Evolutionary conservation across 1,140 invertebrate genomes (phyloP), one percentile per base, ranked within the genome.

Genomic region (Diachasma alloeum): DNA sequence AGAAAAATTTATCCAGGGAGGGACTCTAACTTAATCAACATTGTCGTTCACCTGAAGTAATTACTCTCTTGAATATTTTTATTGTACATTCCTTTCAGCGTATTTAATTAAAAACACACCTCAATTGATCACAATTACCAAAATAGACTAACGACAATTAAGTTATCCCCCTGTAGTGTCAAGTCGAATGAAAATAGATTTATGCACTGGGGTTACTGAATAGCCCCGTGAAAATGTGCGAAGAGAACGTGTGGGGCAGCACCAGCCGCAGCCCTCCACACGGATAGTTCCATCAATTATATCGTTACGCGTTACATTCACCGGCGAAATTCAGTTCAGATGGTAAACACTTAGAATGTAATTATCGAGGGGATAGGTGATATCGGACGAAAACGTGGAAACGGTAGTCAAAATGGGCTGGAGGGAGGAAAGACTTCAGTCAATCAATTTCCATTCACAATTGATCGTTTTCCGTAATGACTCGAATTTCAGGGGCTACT

Each of bases 231-330:
- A 42, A 42, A 42, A 42, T 42, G 13, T 9, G 39, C 3, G 39
- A 42, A 13, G 9, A 42, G 39, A 42, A 42, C 39, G 39, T 42
- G 39, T 42, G 39, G 39, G 39, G 31, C 31, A 31, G 31, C 44
- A 4, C n/a, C 48, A 56, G 48, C 48, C 48, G 15, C 19, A 56
- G 48, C 48, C 48, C n/a, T 22, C 19, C 10, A 42, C 9, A 42
- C 39, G 59, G 59, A 63, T 24, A 24, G 59, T 26, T 63, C 59
- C 17, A 63, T 63, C 59, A 63, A 63, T 63, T 63, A 63, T 63
- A 26, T 63, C 24, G 24, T 24, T 63, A 9, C 59, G 22, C 1
- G 59, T 24, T 63, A 31, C 59, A 63, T 26, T 26, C n/a, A 10
- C 48, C 48, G 17, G 19, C 9, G 48, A 56, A 56, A 56, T 56